Evolutionary conservation across 2,888 invertebrate species (phyloP).

Genomic region (Smittia aterrima): DNA sequence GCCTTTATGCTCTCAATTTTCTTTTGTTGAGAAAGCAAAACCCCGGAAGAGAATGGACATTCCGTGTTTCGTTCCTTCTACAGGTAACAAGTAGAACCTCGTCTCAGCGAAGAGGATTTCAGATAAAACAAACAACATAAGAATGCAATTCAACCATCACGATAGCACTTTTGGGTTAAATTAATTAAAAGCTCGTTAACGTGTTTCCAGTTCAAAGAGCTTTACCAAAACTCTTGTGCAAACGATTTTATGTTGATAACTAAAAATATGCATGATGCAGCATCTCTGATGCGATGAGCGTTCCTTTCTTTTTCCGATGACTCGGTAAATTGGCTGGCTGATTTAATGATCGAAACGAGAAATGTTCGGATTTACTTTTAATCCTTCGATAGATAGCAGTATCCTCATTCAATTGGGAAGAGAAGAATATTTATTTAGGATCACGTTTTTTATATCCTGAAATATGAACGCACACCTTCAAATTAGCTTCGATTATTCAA

Average conservation of each 20-base stretch:
- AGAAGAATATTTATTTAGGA: background rate
- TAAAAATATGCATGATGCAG: background rate
- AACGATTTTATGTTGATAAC: too few species aligned
- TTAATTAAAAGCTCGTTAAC: too few species aligned
- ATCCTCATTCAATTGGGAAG: too few species aligned
- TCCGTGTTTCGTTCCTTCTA: background rate
- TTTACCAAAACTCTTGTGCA: too few species aligned
- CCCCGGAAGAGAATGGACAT: background rate
- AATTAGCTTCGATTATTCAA: conserved; percentile 3
- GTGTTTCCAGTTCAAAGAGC: too few species aligned
- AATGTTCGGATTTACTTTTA: background rate
- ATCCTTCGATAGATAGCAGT: too few species aligned
- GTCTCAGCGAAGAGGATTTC: too few species aligned
- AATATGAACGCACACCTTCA: background rate
- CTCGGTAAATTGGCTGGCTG: background rate
- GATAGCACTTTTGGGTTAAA: too few species aligned
- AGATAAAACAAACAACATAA: background rate
- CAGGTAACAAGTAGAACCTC: too few species aligned
- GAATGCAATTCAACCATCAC: background rate
- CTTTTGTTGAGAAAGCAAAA: background rate
- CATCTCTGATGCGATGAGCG: background rate
- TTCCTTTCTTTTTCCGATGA: background rate
- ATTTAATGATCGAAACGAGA: background rate
- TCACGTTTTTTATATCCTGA: background rate
- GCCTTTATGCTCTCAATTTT: background rate